Evolutionary conservation across 2,888 invertebrate species (phyloP), one percentile per base, ranked within the genome.

Genomic region (Bibio marci): DNA sequence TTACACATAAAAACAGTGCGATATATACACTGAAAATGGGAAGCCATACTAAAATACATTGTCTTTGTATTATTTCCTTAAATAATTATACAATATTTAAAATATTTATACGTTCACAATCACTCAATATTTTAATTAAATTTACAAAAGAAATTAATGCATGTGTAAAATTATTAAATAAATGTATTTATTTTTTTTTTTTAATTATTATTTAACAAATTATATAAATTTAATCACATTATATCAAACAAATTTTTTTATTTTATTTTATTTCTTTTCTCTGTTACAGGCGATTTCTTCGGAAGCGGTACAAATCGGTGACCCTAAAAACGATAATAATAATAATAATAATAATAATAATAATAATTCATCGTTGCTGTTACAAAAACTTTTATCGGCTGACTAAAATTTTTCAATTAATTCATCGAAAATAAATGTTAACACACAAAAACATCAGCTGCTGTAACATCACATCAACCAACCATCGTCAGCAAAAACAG

Each of bases 321-420:
- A 81, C 72, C 76, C 54, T 60, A 61, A 76, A 65, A 78, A 69
- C 54, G 22, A n/a, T n/a, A n/a, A n/a, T n/a, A n/a, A n/a, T n/a
- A n/a, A n/a, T n/a, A n/a, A n/a, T n/a, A n/a, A n/a, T n/a, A n/a
- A n/a, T n/a, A n/a, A n/a, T n/a, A n/a, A n/a, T n/a, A n/a, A n/a
- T n/a, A n/a, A n/a, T n/a, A n/a, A n/a, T n/a, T 79, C 82, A 52
- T 83, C 83, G 58, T 69, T 86, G 60, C 71, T 86, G 54, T 71
- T 86, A 54, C 83, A 85, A 69, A 82, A 86, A 65, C 70, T 86
- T 58, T 69, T 87, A 57, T 85, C 85, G 52, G 83, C 86, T 71
- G 78, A 73, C 76, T 37, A 32, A 35, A 42, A 43, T n/a, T n/a
- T n/a, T n/a, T n/a, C n/a, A n/a, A n/a, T n/a, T n/a, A n/a, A n/a